Conservation (phyloP, 2,113 vertebrate species). For the Etia nguti region DNA sequence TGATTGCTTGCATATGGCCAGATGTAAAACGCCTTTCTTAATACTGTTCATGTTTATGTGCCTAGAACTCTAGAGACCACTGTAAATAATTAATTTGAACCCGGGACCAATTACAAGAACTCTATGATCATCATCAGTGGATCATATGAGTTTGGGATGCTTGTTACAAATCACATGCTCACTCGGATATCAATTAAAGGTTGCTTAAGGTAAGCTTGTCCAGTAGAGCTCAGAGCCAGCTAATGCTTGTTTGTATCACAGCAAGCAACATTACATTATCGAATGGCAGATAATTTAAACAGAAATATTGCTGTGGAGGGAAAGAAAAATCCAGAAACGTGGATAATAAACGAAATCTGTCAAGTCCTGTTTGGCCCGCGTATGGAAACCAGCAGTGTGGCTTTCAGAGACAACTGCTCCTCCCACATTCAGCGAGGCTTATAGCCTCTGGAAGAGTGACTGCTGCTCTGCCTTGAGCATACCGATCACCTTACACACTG, state of each 20-base stretch:
- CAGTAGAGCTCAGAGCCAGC: neutral
- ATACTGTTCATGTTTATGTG: neutral
- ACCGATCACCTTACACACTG: conserved; percentile 62
- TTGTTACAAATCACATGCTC: conserved; percentile 39
- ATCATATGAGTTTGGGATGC: conserved; percentile 34
- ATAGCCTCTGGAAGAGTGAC: conserved; percentile 58
- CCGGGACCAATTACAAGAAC: conserved; percentile 39
- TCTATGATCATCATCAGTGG: conserved; percentile 49
- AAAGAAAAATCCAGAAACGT: neutral
- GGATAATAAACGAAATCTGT: conserved; percentile 28
- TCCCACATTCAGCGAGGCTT: conserved; percentile 54
- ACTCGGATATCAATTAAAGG: conserved; percentile 22
- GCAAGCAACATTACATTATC: conserved; percentile 2
- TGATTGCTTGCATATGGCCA: neutral
- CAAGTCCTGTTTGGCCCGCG: neutral
- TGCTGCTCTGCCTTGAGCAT: conserved; percentile 56
- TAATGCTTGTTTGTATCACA: conserved; percentile 17
- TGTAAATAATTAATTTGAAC: conserved; percentile 50
- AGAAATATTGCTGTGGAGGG: neutral
- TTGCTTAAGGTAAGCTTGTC: conserved; percentile 4
- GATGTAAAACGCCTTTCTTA: neutral
- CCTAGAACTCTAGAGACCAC: neutral
- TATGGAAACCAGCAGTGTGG: conserved; percentile 4
- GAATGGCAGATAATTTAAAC: neutral
- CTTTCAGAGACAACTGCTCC: conserved; percentile 28